These are phyloP conservation scores for Stenoptilia bipunctidactyla DNA, from an alignment of 2,888 invertebrate genomes.

Conservation along the genomic window DNA sequence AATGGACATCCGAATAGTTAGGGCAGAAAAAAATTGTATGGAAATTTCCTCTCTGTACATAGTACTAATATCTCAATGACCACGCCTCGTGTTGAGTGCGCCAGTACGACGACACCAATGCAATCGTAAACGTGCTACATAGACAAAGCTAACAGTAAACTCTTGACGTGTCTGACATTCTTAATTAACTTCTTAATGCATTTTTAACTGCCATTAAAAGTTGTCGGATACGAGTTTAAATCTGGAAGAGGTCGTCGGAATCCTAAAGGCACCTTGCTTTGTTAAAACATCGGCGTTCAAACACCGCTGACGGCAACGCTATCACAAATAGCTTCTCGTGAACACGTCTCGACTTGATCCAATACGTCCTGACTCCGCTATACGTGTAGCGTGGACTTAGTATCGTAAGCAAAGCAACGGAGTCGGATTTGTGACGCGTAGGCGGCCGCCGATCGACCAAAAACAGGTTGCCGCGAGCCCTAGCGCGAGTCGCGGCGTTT, in stretches of 20 bases:
- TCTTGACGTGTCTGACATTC: not conserved
- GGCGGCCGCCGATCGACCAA: slow-evolving; percentile 32
- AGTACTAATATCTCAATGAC: too few relatives aligned
- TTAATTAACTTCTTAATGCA: not conserved
- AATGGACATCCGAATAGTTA: too few relatives aligned
- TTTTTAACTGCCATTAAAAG: too few relatives aligned
- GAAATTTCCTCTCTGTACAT: too few relatives aligned
- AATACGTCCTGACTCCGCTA: slow-evolving; percentile 25
- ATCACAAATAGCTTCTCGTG: slow-evolving; percentile 10
- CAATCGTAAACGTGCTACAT: not conserved
- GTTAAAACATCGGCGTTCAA: not conserved
- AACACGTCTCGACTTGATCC: slow-evolving; percentile 53
- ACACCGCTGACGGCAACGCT: slow-evolving; percentile 10
- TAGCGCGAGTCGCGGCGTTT: slow-evolving; percentile 35
- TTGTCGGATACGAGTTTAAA: too few relatives aligned
- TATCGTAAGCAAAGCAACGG: slow-evolving; percentile 28
- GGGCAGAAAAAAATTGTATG: too few relatives aligned
- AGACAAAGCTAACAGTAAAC: not conserved
- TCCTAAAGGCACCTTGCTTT: not conserved
- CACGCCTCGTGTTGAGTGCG: too few relatives aligned
- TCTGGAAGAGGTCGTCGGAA: not conserved
- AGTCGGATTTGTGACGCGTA: slow-evolving; percentile 59
- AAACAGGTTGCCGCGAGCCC: slow-evolving; percentile 60
- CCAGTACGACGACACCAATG: not conserved
- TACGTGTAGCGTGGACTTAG: slow-evolving; percentile 20